These are phyloP conservation scores for Typhlichthys eigenmanni DNA, from an alignment of 2,797 vertebrate genomes.

Conservation along the genomic window DNA sequence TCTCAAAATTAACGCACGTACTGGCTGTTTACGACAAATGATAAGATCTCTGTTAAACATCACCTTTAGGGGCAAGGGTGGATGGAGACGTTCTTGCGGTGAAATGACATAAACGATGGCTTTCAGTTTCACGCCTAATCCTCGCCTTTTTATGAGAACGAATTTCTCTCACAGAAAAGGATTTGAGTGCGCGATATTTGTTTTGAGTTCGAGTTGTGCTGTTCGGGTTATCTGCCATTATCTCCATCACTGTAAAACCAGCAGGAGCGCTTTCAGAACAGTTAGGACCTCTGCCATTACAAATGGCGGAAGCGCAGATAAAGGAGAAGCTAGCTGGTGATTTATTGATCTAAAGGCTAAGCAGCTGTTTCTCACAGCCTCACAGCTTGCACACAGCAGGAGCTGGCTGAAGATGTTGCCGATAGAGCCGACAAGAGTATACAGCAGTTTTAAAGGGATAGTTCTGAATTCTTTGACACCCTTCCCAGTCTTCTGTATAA, in stretches of 20 bases:
- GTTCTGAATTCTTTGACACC: too few species aligned
- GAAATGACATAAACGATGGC: not conserved
- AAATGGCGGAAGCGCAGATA: constrained; percentile 35
- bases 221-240: constrained; percentile 1
- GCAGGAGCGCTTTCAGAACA: constrained; percentile 36
- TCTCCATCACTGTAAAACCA: constrained; percentile 25
- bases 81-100: not conserved
- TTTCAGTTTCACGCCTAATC: not conserved
- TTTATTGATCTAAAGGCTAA: constrained; percentile 32
- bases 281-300: constrained; percentile 9
- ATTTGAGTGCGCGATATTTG: too few species aligned
- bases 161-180: too few species aligned
- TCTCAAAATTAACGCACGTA: constrained; percentile 26
- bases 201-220: too few species aligned
- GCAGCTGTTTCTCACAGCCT: constrained; percentile 52
- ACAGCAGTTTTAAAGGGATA: too few species aligned
- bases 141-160: not conserved
- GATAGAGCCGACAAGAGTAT: too few species aligned
- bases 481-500: too few species aligned
- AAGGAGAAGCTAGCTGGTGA: constrained; percentile 16
- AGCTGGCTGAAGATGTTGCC: constrained; percentile 21
- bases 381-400: constrained; percentile 64
- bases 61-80: not conserved
- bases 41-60: not conserved
- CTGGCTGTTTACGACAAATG: not conserved